Base-by-base conservation (phyloP, 2,113 vertebrate genomes). In the Phalacrocorax pelagicus region DNA sequence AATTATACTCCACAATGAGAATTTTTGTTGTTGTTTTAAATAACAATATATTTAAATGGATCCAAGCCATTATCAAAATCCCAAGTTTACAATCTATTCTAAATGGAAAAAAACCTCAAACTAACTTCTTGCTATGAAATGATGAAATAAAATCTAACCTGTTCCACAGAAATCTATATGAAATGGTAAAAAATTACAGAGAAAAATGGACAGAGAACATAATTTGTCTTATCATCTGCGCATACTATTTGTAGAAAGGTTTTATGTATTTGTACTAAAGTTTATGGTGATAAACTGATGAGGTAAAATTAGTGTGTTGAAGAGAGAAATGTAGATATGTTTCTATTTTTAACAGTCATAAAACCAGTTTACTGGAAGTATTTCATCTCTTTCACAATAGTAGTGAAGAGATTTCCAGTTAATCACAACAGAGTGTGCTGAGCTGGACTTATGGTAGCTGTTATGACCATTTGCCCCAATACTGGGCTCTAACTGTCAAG, bases 371-470 rank as follows among this genome's bases (percentile, higher is more conserved):
- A 89, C 75, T 84, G 63, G 22, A 61, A 57, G 7, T 44, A 92
- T 96, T 97, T 86, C 2, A 78, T 96, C 90, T 95, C 71, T 61
- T 66, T 89, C 38, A 52, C 66, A 96, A 79, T 1, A 81, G 92
- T 32, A 75, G 62, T 54, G 58, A 84, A 91, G 82, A 75, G 46
- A 70, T 88, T 89, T 94, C 83, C 73, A 97, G 73, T 90, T 96
- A 95, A 97, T 97, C 93, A 84, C 74, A 97, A 49, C 70, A 62
- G 67, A 92, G 38, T 27, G 59, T 67, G 34, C 88, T 91, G 95
- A 90, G 84, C 80, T 91, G 74, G 54, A 92, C 95, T 97, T 92
- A 91, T 26, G 73, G 80, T n/a, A 75, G 81, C 75, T 94, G 91
- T 94, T 95, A 87, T 59, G 88, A 94, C 24, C 79, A 96, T 95